phyloP scores from a whole-genome alignment of 2,888 invertebrate species.

The Aphrophora alni region DNA sequence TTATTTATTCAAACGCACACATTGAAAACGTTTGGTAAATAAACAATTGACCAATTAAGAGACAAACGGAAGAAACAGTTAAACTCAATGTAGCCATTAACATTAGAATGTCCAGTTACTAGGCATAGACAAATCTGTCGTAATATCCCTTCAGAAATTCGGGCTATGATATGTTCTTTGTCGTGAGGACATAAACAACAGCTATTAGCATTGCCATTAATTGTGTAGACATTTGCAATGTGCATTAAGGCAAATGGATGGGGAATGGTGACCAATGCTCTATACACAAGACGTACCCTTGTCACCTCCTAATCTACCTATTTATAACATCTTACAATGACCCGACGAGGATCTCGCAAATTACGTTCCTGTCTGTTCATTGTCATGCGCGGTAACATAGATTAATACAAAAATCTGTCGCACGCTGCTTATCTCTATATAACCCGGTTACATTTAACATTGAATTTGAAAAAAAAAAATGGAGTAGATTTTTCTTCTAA shows the following conservation, averaged over 20 bases:
- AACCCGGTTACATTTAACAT: too few species aligned
- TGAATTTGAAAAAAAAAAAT: too few species aligned
- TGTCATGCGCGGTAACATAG: neutral
- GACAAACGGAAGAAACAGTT: too few species aligned
- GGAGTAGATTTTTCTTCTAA: too few species aligned
- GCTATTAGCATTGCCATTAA: conserved; percentile 2
- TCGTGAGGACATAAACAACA: neutral
- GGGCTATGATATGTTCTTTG: conserved; percentile 6
- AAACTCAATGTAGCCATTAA: neutral
- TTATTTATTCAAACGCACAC: too few species aligned
- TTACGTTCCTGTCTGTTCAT: neutral
- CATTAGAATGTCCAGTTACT: conserved; percentile 2
- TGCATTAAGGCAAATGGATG: conserved; percentile 6
- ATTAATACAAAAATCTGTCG: too few species aligned
- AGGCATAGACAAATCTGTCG: conserved; percentile 2
- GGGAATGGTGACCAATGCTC: neutral
- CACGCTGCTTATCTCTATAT: too few species aligned
- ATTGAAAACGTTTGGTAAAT: too few species aligned
- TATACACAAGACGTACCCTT: neutral
- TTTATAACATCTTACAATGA: neutral
- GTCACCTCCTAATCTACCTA: conserved; percentile 9
- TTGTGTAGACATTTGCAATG: conserved; percentile 6
- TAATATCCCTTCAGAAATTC: conserved; percentile 2
- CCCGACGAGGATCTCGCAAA: neutral
- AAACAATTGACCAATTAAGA: too few species aligned